Evolutionary conservation across 2,113 vertebrate species (phyloP), one percentile per base, ranked within the genome.

Genomic region (Thryonomys swinderianus): DNA sequence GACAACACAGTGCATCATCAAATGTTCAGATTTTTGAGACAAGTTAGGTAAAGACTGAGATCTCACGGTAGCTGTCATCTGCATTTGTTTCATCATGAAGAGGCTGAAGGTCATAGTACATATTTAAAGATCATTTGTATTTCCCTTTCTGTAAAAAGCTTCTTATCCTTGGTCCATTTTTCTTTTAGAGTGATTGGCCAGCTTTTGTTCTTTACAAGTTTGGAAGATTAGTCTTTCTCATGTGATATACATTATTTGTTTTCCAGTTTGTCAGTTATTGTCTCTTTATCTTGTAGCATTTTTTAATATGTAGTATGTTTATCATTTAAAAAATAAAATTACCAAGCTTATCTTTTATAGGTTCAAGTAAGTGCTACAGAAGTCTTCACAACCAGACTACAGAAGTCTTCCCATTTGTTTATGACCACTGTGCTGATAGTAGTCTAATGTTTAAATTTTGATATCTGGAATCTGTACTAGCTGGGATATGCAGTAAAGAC

Each of bases 251-350:
- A 85, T 84, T n/a, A 48, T 66, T 90, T 90, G 27, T 71, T 80
- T 95, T 30, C 34, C 4, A 78, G 9, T 64, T 55, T 74, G 4
- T 34, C 62, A 74, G 20, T 80, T 87, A 37, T 94, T 55, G 82
- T 74, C 88, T 78, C 2, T 13, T 84, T 93, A 85, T n/a, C 32
- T 85, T 74, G 53, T 7, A 30, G 7, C 32, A 59, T 45, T 20
- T 69, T 69, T 95, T 85, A 88, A 84, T 79, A 64, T 64, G 32
- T 11, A 78, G n/a, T 80, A 23, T 62, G 5, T 80, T 91, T 62
- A 69, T 51, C 64, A n/a, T 64, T 91, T 81, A 85, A 91, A 53
- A 89, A 91, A 62, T 45, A 9, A 84, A 88, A 87, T 66, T 59
- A 48, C 27, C 61, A 76, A 76, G 61, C 34, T 61, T 90, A 88